A percentile compares a stretch with the other conserved stretches of the same genome.
These are phyloP conservation scores for Theretra japonica DNA, from an alignment of 2,888 invertebrate genomes.

Conservation along the genomic window DNA sequence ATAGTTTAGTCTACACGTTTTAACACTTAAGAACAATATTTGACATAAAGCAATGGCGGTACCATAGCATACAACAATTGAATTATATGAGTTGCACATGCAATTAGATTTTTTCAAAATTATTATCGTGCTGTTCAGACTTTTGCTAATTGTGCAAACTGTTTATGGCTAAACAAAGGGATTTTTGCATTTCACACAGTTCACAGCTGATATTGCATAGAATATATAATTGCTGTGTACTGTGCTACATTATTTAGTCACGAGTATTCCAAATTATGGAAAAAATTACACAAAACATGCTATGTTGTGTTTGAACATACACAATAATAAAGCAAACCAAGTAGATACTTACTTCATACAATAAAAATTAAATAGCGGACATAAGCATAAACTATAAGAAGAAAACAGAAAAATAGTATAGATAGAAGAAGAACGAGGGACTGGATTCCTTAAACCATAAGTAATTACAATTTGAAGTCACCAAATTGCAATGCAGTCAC, in stretches of 20 bases:
- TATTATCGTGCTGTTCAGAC: not conserved
- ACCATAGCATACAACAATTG: not conserved
- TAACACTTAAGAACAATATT: not conserved
- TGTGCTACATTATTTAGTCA: too few species aligned
- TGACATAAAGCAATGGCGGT: not conserved
- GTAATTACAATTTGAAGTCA: conserved; percentile 84
- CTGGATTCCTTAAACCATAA: conserved; percentile 84
- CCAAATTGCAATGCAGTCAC: conserved; percentile 85
- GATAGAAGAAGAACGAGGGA: conserved; percentile 79
- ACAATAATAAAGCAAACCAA: not conserved
- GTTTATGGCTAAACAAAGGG: not conserved
- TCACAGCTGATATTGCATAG: not conserved
- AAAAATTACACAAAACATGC: not conserved
- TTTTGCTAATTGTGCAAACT: not conserved
- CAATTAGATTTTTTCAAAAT: not conserved
- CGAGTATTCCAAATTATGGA: too few species aligned
- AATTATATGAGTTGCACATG: not conserved
- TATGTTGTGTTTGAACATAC: not conserved
- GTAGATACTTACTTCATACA: conserved; percentile 50
- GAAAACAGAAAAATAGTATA: conserved; percentile 50
- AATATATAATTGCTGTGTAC: too few species aligned
- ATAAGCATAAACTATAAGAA: conserved; percentile 53
- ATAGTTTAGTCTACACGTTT: conserved; percentile 19
- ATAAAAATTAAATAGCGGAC: conserved; percentile 48
- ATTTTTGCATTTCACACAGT: not conserved